Base-by-base conservation (phyloP, 2,113 vertebrate species). In the Petroica traversi region DNA sequence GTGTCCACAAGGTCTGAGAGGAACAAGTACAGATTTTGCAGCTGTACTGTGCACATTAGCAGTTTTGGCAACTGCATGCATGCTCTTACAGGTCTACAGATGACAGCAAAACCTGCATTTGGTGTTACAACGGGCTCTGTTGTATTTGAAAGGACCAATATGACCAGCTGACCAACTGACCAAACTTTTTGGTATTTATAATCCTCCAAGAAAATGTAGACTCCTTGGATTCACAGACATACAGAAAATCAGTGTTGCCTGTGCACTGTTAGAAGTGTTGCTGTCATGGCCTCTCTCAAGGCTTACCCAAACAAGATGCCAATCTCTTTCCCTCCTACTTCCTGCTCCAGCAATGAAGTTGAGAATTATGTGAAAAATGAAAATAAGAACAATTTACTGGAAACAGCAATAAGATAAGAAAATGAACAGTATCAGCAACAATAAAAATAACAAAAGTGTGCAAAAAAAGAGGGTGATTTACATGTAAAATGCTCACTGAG, bases 271-370 rank as follows among this genome's bases (percentile, higher is more conserved):
- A 17, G 43, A 16, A 41, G 14, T 9, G 5, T 48, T 79, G 31
- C 34, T 41, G 34, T 31, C 43, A 41, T 2, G 3, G 36, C 52
- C 62, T 36, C 36, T 86, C 45, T 33, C 0, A 0, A 36, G 26
- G 4, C 52, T 67, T 9, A 33, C 28, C 18, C 54, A 59, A 59
- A 51, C 0, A 0, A 68, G 26, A 76, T 28, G 38, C 6, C 28
- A 52, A 33, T 18, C 62, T 33, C 33, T 45, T 68, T 43, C 45
- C 28, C 28, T 68, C 33, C 54, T 38, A 52, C 28, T 52, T 68
- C 38, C 23, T 45, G 22, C 23, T 68, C 33, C 33, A 45, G 23
- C 22, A 28, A 45, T 68, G 33, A 36, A 52, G 28, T 45, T 23
- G 63, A 68, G 12, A 59, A 52, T 51, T 43, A 59, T 2, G 8